phyloP scores from a whole-genome alignment of 2,113 vertebrate genomes.

The Sisor rabdophorus region DNA sequence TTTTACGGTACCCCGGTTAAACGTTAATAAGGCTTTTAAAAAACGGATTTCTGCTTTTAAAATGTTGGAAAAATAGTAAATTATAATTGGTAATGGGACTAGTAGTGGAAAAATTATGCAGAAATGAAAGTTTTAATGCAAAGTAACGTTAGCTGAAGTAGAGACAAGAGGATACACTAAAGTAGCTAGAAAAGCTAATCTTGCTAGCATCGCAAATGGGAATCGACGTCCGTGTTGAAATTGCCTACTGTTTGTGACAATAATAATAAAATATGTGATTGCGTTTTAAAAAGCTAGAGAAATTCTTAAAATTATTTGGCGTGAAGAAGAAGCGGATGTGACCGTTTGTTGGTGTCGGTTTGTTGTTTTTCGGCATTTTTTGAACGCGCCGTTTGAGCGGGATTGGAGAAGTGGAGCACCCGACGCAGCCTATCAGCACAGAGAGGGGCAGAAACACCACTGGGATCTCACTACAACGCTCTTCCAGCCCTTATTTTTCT shows the following conservation, averaged over 20 bases:
- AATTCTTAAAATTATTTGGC: conserved; percentile 42
- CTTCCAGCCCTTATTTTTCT: not conserved
- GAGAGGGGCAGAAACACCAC: conserved; percentile 21
- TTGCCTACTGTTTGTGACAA: conserved; percentile 33
- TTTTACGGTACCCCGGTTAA: conserved; percentile 40
- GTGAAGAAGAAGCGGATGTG: conserved; percentile 18
- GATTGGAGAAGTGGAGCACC: conserved; percentile 62
- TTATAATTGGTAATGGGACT: no score
- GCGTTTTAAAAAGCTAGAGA: conserved; percentile 40
- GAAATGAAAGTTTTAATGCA: conserved; percentile 29
- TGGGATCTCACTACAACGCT: conserved; percentile 32
- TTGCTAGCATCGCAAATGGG: conserved; percentile 41
- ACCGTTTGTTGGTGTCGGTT: conserved; percentile 23
- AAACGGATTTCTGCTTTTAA: not conserved
- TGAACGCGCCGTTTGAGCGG: conserved; percentile 72
- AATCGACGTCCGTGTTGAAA: conserved; percentile 45
- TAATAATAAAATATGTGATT: conserved; percentile 31
- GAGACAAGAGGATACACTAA: conserved; percentile 42
- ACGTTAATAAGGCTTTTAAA: not conserved
- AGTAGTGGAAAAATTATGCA: not conserved
- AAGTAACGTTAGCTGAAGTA: conserved; percentile 39
- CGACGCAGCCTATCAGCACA: conserved; percentile 51
- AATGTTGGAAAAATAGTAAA: not conserved
- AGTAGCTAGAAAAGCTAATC: conserved; percentile 45
- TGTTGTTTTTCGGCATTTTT: conserved; percentile 57